phyloP scores from a whole-genome alignment of 2,888 invertebrate genomes.

The Zygogramma bicolorata region DNA sequence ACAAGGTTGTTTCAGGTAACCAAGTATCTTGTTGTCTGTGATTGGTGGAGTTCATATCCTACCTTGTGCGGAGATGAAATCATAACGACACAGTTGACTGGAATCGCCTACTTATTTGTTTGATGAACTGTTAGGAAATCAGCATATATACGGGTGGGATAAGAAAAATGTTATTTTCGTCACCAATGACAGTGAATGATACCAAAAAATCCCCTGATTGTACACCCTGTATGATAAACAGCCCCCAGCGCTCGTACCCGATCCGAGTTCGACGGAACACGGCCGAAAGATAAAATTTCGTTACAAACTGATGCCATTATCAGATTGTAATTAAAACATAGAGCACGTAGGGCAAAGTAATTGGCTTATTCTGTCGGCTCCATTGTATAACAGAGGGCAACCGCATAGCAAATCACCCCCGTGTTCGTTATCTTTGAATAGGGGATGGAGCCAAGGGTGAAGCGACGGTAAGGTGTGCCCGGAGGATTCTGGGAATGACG shows the following conservation, averaged over 20 bases:
- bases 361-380: constrained; percentile 67
- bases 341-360: constrained; percentile 64
- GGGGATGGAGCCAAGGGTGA: constrained; percentile 18
- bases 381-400: constrained; percentile 67
- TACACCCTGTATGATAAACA: background rate
- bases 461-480: background rate
- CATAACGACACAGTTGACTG: no score
- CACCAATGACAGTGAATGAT: background rate
- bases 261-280: background rate
- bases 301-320: constrained; percentile 60
- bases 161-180: no score
- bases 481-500: background rate
- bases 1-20: no score
- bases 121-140: no score
- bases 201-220: background rate
- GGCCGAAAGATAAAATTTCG: constrained; percentile 49
- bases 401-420: constrained; percentile 66
- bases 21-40: no score
- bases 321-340: constrained; percentile 67
- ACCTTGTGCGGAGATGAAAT: no score
- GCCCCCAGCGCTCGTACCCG: background rate
- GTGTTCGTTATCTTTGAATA: constrained; percentile 59
- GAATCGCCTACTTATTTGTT: no score
- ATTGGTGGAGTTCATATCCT: no score
- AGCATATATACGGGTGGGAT: no score